phyloP scores from a whole-genome alignment of 2,888 invertebrate species.

The Neuroscelio doddi region DNA sequence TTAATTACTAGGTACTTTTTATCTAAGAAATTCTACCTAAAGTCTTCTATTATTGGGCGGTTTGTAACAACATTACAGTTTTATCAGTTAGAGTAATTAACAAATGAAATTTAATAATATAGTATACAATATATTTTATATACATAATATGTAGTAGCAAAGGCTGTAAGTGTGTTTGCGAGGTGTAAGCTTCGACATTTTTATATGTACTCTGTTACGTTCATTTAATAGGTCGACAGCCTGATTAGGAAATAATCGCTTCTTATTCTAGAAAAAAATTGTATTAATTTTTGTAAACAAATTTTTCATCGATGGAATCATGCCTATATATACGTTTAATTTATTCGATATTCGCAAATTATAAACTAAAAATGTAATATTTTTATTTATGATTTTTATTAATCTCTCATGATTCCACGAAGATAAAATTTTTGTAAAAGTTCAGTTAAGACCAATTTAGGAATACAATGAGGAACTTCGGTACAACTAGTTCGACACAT shows the following conservation, averaged over 20 bases:
- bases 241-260: slow-evolving; percentile 56
- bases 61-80: slow-evolving; percentile 54
- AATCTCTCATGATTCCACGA: slow-evolving; percentile 1
- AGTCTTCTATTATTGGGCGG: slow-evolving; percentile 50
- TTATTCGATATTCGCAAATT: neutral
- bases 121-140: slow-evolving; percentile 53
- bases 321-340: neutral
- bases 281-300: neutral
- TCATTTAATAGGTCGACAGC: slow-evolving; percentile 55
- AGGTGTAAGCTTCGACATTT: slow-evolving; percentile 61
- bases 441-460: slow-evolving; percentile 26
- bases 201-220: slow-evolving; percentile 49
- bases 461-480: slow-evolving; percentile 40
- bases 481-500: slow-evolving; percentile 42
- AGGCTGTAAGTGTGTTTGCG: slow-evolving; percentile 58
- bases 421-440: slow-evolving; percentile 11
- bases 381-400: no score
- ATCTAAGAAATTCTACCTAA: slow-evolving; percentile 35
- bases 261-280: neutral
- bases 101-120: slow-evolving; percentile 33
- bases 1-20: slow-evolving; percentile 20
- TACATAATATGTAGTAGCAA: slow-evolving; percentile 57
- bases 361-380: no score
- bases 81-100: slow-evolving; percentile 46
- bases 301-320: neutral